These are phyloP conservation scores for Pseudomyrmex gracilis DNA, from an alignment of 1,140 invertebrate genomes.

Conservation along the genomic window DNA sequence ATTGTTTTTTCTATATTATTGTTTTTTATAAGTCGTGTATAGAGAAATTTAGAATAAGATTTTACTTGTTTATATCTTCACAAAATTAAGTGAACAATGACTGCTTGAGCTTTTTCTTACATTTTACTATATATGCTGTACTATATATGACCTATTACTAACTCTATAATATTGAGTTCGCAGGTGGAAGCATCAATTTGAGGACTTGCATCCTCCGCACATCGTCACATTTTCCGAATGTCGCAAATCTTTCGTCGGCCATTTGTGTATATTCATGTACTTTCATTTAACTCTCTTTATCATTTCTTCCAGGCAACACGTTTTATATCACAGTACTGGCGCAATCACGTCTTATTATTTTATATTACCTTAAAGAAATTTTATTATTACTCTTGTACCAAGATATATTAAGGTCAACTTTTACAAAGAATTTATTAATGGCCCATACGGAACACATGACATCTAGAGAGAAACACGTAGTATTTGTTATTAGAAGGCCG, in stretches of 20 bases:
- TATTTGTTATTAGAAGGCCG: constrained; percentile 67
- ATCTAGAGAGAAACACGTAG: constrained; percentile 54
- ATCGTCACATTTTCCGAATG: constrained; percentile 31
- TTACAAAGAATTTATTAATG: constrained; percentile 58
- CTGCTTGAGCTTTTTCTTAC: constrained; percentile 62
- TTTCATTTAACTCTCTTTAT: constrained; percentile 60
- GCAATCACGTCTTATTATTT: constrained; percentile 46
- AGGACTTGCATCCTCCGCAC: constrained; percentile 54
- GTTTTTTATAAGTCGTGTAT: background rate
- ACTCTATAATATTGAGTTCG: constrained; percentile 81
- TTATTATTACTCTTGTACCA: constrained; percentile 66
- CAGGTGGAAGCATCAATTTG: constrained; percentile 76
- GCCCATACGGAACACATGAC: constrained; percentile 40
- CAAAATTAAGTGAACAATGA: constrained; percentile 35
- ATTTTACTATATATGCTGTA: constrained; percentile 28
- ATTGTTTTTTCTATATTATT: background rate
- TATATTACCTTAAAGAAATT: constrained; percentile 51
- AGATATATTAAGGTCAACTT: constrained; percentile 68
- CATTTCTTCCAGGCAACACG: constrained; percentile 65
- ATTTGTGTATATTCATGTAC: constrained; percentile 10
- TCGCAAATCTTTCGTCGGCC: constrained; percentile 42
- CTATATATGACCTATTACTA: constrained; percentile 65
- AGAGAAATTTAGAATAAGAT: too few relatives aligned
- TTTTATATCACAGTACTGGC: constrained; percentile 32
- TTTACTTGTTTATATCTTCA: background rate